Evolutionary conservation across 2,888 invertebrate species (phyloP).

Genomic region (Cataglyphis altisquamis): DNA sequence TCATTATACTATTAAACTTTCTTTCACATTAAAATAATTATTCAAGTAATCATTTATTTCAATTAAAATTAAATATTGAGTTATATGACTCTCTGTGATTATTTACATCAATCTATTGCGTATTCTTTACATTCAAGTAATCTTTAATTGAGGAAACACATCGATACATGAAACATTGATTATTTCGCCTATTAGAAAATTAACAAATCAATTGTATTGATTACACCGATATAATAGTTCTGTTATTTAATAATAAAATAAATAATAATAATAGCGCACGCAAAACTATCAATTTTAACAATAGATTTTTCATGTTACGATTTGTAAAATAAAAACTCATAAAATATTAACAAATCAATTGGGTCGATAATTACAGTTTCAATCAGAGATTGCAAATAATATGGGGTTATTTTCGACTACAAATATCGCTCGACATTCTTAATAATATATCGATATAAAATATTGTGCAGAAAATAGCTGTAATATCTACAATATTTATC

Average conservation of each 20-base stretch:
- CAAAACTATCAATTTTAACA: conserved; percentile 1
- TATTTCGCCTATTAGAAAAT: background rate
- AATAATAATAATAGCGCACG: background rate
- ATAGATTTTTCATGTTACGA: background rate
- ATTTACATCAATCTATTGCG: background rate
- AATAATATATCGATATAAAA: background rate
- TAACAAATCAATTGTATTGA: conserved; percentile 15
- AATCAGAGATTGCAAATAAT: conserved; percentile 1
- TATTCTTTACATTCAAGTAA: conserved; percentile 25
- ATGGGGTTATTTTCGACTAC: background rate
- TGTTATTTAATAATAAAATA: background rate
- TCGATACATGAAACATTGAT: conserved; percentile 17
- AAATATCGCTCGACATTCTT: background rate
- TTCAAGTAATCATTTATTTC: conserved; percentile 22
- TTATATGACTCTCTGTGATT: background rate
- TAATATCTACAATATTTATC: background rate
- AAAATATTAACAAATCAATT: background rate
- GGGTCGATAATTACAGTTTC: conserved; percentile 11
- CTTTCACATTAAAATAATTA: background rate
- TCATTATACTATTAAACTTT: background rate
- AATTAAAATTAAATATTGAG: conserved; percentile 21
- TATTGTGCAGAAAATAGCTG: background rate
- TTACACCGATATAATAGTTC: background rate
- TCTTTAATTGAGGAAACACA: conserved; percentile 4
- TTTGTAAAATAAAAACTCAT: background rate